Evolutionary conservation across 2,113 vertebrate genomes (phyloP).

Genomic region (Ophiodon elongatus): DNA sequence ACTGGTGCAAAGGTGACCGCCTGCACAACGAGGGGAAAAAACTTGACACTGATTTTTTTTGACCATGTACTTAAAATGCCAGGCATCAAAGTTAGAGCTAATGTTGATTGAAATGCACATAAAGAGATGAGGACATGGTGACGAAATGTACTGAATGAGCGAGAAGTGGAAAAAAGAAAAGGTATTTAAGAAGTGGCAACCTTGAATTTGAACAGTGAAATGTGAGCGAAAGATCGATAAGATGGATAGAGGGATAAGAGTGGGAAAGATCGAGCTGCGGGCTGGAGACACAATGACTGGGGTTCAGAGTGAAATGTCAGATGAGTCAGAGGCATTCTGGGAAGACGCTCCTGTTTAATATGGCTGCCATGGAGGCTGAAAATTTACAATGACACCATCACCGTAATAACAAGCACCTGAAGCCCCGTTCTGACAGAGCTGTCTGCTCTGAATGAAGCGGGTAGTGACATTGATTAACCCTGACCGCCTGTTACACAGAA

Average conservation of each 20-base stretch:
- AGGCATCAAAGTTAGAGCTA: slow-evolving; percentile 19
- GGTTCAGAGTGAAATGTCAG: slow-evolving; percentile 79
- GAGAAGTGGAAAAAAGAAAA: neutral
- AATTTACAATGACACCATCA: slow-evolving; percentile 70
- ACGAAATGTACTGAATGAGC: slow-evolving; percentile 23
- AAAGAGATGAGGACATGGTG: slow-evolving; percentile 40
- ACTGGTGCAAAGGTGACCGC: slow-evolving; percentile 24
- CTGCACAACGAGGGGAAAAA: neutral
- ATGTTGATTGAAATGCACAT: slow-evolving; percentile 53
- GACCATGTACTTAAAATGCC: slow-evolving; percentile 16
- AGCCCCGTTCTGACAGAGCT: slow-evolving; percentile 61
- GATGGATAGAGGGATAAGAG: slow-evolving; percentile 50
- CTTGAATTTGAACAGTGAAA: slow-evolving; percentile 58
- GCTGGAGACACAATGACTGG: slow-evolving; percentile 48
- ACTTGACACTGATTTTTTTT: slow-evolving; percentile 18
- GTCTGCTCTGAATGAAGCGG: slow-evolving; percentile 49
- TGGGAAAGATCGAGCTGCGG: slow-evolving; percentile 33
- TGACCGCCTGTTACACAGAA: slow-evolving; percentile 58
- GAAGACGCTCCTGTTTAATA: slow-evolving; percentile 74
- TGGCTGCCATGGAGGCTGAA: slow-evolving; percentile 58
- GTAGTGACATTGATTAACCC: slow-evolving; percentile 73
- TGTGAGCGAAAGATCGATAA: slow-evolving; percentile 48
- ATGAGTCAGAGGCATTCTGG: slow-evolving; percentile 80
- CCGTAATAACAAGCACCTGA: slow-evolving; percentile 73
- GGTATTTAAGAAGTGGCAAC: slow-evolving; percentile 49